phyloP scores from a whole-genome alignment of 2,113 vertebrate genomes.

The Dicrurus megarhynchus region DNA sequence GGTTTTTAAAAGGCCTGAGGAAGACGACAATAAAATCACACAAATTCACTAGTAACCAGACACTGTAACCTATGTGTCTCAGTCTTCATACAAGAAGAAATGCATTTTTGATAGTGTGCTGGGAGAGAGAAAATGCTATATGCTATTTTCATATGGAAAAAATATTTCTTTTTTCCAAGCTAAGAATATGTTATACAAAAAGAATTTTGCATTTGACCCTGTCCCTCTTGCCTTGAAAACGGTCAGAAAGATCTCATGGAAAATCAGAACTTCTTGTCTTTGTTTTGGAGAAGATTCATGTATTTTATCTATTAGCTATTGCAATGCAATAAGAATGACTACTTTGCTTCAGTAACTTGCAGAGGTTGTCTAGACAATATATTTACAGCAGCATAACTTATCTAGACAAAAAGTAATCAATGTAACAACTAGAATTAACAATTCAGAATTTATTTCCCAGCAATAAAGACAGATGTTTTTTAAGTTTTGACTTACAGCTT shows the following conservation, averaged over 20 bases:
- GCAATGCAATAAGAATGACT: neutral
- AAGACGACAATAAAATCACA: neutral
- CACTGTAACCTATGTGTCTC: neutral
- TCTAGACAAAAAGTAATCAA: neutral
- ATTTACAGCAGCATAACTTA: slow-evolving; percentile 11
- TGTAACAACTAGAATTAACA: neutral
- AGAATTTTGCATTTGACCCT: neutral
- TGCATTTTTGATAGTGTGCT: neutral
- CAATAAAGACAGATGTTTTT: neutral
- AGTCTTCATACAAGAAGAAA: neutral
- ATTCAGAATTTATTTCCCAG: neutral
- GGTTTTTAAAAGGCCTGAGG: neutral
- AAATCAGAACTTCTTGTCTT: neutral
- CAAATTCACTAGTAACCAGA: neutral
- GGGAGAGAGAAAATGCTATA: neutral
- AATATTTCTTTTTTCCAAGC: neutral
- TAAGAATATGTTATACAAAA: neutral
- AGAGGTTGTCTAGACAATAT: neutral
- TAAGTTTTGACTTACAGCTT: neutral
- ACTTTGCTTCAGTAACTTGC: neutral
- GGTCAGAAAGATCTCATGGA: neutral
- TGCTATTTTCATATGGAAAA: neutral
- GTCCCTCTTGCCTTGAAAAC: neutral
- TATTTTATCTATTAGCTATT: neutral
- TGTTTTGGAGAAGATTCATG: neutral